phyloP scores from a whole-genome alignment of 2,797 vertebrate species.

The Chelon labrosus region DNA sequence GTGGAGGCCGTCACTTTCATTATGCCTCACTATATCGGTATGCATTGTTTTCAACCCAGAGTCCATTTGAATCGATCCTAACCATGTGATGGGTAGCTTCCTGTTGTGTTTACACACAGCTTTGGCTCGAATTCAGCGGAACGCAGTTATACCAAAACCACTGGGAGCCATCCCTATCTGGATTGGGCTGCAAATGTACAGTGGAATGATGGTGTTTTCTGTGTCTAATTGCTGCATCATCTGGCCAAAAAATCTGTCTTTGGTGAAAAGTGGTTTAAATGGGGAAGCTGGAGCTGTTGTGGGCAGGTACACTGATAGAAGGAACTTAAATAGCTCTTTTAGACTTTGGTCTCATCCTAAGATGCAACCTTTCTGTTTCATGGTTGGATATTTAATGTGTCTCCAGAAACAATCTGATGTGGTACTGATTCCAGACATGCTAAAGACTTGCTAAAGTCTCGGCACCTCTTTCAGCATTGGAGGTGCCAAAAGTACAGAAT shows the following conservation, averaged over 20 bases:
- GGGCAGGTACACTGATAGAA: background rate
- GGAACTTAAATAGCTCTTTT: constrained; percentile 8
- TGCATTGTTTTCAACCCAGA: constrained; percentile 19
- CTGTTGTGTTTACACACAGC: background rate
- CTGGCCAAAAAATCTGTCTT: constrained; percentile 1
- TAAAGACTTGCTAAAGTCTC: too few species aligned
- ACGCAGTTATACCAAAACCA: background rate
- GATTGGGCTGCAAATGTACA: background rate
- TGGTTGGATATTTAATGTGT: too few species aligned
- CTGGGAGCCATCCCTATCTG: background rate
- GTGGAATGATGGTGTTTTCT: background rate
- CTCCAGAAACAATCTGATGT: too few species aligned
- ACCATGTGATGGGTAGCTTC: background rate
- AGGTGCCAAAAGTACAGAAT: too few species aligned
- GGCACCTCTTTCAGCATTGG: too few species aligned
- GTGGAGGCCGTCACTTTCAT: constrained; percentile 35
- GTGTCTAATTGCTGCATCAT: background rate
- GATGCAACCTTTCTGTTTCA: too few species aligned
- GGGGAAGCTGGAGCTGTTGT: background rate
- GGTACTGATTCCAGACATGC: too few species aligned
- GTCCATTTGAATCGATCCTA: constrained; percentile 22
- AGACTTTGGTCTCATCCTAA: background rate
- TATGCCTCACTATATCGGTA: constrained; percentile 24
- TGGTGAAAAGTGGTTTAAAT: background rate
- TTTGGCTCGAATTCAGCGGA: constrained; percentile 15